phyloP scores from a whole-genome alignment of 2,888 invertebrate genomes.

The Dolichomitus sp. region DNA sequence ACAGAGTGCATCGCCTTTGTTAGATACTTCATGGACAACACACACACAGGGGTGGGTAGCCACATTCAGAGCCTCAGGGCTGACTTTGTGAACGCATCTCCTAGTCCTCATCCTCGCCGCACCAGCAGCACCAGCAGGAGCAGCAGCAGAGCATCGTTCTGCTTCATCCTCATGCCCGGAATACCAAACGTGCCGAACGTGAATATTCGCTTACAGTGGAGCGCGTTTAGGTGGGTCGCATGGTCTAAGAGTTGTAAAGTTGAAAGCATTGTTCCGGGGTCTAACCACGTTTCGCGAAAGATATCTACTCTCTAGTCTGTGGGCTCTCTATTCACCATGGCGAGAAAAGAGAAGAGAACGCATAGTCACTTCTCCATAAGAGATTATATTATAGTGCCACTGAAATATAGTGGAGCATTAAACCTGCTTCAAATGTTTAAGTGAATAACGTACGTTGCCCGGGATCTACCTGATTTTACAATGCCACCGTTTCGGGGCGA shows the following conservation, averaged over 20 bases:
- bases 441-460: background rate
- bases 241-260: slow-evolving; percentile 58
- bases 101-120: slow-evolving; percentile 27
- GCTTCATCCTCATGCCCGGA: slow-evolving; percentile 52
- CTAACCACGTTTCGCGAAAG: slow-evolving; percentile 61
- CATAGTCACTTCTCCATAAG: slow-evolving; percentile 18
- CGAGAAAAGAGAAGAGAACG: slow-evolving; percentile 16
- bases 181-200: slow-evolving; percentile 64
- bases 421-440: background rate
- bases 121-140: slow-evolving; percentile 12
- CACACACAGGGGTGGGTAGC: slow-evolving; percentile 19
- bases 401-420: background rate
- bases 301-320: slow-evolving; percentile 30
- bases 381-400: background rate
- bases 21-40: slow-evolving; percentile 21
- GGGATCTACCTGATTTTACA: background rate
- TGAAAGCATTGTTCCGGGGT: slow-evolving; percentile 68
- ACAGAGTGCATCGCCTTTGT: slow-evolving; percentile 37
- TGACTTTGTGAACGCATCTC: slow-evolving; percentile 62
- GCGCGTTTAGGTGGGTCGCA: slow-evolving; percentile 12
- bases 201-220: slow-evolving; percentile 35
- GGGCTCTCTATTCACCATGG: background rate
- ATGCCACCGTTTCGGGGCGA: too few relatives aligned
- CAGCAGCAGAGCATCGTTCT: slow-evolving; percentile 33
- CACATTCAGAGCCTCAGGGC: slow-evolving; percentile 61